Evolutionary conservation across 2,113 vertebrate genomes (phyloP), one percentile per base, ranked within the genome.

Genomic region (Scomber scombrus): DNA sequence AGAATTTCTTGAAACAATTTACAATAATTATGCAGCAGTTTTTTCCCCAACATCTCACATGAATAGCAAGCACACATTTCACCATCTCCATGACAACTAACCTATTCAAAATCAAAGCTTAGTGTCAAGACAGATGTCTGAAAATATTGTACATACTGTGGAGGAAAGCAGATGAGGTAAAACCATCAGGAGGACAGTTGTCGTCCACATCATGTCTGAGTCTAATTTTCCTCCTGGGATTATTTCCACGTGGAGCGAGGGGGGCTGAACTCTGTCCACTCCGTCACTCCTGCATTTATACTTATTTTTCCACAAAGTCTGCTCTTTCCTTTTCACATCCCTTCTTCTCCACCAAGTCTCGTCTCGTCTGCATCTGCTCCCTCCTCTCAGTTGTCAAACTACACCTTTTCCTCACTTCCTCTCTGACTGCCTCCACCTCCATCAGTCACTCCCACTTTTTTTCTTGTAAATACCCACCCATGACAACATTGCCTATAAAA

Each of bases 131-230:
- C 18, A 43, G 45, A 31, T 14, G 15, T 5, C 16, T 46, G 34
- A 43, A 26, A 10, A 68, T 49, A 19, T 14, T 16, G 43, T 91
- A 93, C 94, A 47, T 93, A 95, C 95, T 81, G 75, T 40, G 49
- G 88, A 83, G 31, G 80, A 76, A 18, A 91, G 76, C 80, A 91
- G 87, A 19, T 78, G 82, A 84, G 88, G 83, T 57, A 87, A 26
- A 49, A 93, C 77, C 79, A 93, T 75, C 76, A 92, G 85, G 56
- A 95, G 74, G 79, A 91, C 54, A 65, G 52, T 56, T 69, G 89
- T 72, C 55, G 84, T 78, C 93, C 91, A 91, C 87, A 92, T 94
- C 91, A 79, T 91, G 74, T 84, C 78, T 40, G 34, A 70, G 74
- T 67, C 34, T 68, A 14, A 61, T 86, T 80, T 60, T 40, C 7